phyloP scores from a whole-genome alignment of 92 coral and sea anemone genomes.

The Bergia puertoricense region DNA sequence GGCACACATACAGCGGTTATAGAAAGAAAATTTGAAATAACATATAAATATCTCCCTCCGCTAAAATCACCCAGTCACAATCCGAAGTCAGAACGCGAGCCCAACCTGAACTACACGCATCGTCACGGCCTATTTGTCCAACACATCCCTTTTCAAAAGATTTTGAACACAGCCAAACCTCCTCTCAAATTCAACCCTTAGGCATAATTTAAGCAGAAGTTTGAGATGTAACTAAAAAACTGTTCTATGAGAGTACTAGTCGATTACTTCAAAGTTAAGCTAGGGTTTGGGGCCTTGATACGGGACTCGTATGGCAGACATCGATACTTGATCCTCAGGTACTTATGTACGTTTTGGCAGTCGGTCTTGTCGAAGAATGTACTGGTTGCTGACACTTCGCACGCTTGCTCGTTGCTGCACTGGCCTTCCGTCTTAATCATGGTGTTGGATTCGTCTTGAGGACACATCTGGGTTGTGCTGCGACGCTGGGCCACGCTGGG shows the following conservation, averaged over 20 bases:
- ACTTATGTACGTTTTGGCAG: constrained; percentile 77
- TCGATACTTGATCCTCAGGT: constrained; percentile 73
- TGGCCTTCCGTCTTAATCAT: constrained; percentile 81
- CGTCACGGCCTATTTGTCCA: neutral
- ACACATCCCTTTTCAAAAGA: neutral
- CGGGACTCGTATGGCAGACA: constrained; percentile 91
- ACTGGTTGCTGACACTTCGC: constrained; percentile 83
- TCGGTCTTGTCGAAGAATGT: constrained; percentile 92
- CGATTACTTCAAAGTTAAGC: constrained; percentile 23
- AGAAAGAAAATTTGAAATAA: neutral
- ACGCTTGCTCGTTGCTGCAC: constrained; percentile 85
- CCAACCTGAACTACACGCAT: neutral
- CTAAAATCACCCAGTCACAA: neutral
- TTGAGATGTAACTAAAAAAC: neutral
- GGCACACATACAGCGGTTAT: neutral
- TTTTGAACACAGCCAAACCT: constrained; percentile 5
- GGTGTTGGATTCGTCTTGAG: constrained; percentile 87
- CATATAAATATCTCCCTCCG: neutral
- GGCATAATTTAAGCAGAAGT: neutral
- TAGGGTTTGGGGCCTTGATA: constrained; percentile 70
- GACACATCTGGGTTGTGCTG: constrained; percentile 74
- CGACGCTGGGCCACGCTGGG: constrained; percentile 85
- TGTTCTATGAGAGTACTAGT: too few species aligned
- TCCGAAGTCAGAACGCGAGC: constrained; percentile 6
- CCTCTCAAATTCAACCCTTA: neutral